Base-by-base conservation (phyloP, 2,797 vertebrate species). In the Gymnoscopelus braueri region DNA sequence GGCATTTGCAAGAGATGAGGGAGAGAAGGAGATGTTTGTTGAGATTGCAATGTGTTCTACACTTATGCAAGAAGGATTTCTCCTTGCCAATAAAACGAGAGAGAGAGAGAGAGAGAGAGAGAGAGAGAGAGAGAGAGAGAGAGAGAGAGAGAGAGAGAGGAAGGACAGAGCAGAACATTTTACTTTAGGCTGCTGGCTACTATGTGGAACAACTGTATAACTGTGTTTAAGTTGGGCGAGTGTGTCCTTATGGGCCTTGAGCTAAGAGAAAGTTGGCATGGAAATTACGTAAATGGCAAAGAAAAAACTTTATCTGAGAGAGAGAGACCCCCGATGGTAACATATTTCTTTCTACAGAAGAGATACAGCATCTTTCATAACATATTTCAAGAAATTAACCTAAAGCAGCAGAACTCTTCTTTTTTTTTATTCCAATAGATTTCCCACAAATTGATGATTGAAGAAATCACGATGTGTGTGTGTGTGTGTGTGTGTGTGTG, bases 131-230 rank as follows among this genome's bases (percentile, higher is more conserved):
- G 53, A 55, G 32, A 63, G 55, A 62, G 63, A 70, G 77, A 71
- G n/a, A 12, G 47, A 48, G 12, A 48, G 7, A 71, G 75, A 78
- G 56, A 75, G 73, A 69, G 48, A 60, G 67, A 84, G 81, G 86
- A 71, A 65, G 55, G 72, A 74, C 77, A 63, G 63, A 79, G 73
- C 76, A 84, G 85, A 79, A 81, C 75, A 76, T 82, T 1, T 29
- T 29, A 74, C 61, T 63, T 60, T 71, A 74, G 63, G 73, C 70
- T 39, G 82, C 84, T 87, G 88, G 89, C 86, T 90, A 87, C 87
- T 91, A 84, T 86, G 26, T 29, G 26, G 26, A 29, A 29, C 26
- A 29, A 29, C 26, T 29, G 26, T 29, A 29, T 29, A 29, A 29
- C 2, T 29, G 26, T 3, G 26, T 29, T 29, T 29, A 29, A 29